Base-by-base conservation (phyloP, 2,797 vertebrate genomes). In the Synanceia verrucosa region DNA sequence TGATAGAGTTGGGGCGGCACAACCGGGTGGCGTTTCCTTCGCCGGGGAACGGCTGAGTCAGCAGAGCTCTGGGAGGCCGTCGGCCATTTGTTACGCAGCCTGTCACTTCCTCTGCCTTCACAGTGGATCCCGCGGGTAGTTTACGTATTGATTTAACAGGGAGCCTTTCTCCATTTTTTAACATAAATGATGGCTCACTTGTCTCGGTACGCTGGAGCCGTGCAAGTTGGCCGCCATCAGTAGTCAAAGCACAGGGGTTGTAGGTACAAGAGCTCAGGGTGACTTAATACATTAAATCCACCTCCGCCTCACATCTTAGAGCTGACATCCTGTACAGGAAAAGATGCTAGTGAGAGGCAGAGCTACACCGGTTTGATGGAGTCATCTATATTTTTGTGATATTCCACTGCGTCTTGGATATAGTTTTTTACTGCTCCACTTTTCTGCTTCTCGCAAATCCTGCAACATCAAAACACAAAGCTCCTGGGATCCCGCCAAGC, bases 131-230 rank as follows among this genome's bases (percentile, higher is more conserved):
- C 79, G 81, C 60, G 70, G 88, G 89, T 91, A 90, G 89, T 94
- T 94, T 92, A 91, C 93, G 86, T 92, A 94, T 93, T 92, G 93
- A 94, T 94, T 93, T 91, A 93, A 89, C 88, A 65, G 83, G 68
- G 79, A 77, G 87, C 86, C 75, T 82, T 79, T 83, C 85, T 89
- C 86, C 73, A 84, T 92, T 92, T 91, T 92, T 93, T 88, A 76
- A 57, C 79, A 88, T 92, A 93, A 92, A 90, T 91, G 90, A 94
- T 91, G 86, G 89, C 88, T 93, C 88, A 83, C 81, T 91, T 65
- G 64, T 76, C 81, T 76, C 48, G 65, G 60, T 76, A 70, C 70
- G 50, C 72, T 11, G 66, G 50, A 55, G 83, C 21, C 34, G 6
- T 8, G 70, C 2, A 57, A 51, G 70, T 59, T 13, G 29, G 75